Evolutionary conservation across 2,888 invertebrate species (phyloP).

Genomic region (Arrhopalites spinosus): DNA sequence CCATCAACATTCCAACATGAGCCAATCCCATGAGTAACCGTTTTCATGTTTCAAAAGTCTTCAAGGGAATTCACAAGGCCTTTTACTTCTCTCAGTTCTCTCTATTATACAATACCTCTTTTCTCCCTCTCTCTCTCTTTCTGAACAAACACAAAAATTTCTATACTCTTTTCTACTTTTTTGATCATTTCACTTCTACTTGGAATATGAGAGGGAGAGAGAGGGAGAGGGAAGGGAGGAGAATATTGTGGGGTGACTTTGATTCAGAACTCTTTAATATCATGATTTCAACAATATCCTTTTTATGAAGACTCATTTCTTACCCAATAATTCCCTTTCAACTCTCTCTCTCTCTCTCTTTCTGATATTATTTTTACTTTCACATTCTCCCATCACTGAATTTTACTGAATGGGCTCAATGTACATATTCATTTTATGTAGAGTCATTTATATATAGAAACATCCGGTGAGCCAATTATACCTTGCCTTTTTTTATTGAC

Average conservation of each 20-base stretch:
- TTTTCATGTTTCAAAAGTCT: too few species aligned
- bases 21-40: background rate
- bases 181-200: background rate
- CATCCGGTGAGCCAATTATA: too few species aligned
- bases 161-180: background rate
- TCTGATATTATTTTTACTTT: background rate
- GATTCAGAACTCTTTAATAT: background rate
- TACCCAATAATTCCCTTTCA: background rate
- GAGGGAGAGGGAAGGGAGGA: background rate
- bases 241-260: too few species aligned
- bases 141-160: background rate
- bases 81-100: too few species aligned
- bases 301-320: background rate
- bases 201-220: background rate
- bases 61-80: too few species aligned
- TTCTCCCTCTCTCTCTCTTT: background rate
- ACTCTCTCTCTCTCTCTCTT: background rate
- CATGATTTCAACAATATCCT: background rate
- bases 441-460: too few species aligned
- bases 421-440: too few species aligned
- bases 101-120: background rate
- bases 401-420: too few species aligned
- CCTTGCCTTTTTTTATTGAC: too few species aligned
- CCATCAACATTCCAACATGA: conserved; percentile 3
- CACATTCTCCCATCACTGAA: too few species aligned